Base-by-base conservation (phyloP, 2,888 invertebrate species). In the Aspidapion aeneum region DNA sequence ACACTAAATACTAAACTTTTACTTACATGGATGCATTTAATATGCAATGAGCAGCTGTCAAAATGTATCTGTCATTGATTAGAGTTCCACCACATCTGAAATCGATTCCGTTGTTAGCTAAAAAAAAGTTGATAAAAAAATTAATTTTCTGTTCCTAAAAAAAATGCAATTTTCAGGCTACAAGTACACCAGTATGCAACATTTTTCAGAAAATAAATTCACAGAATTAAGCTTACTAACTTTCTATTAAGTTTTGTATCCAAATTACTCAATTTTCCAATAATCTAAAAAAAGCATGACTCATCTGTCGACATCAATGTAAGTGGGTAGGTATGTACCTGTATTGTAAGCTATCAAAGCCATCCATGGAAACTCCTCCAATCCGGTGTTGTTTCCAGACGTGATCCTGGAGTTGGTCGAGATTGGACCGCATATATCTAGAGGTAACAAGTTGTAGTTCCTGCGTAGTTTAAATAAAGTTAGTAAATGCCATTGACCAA, bases 301-400 rank as follows among this genome's bases (percentile, higher is more conserved):
- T n/a, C n/a, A n/a, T n/a, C n/a, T n/a, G n/a, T n/a, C n/a, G n/a
- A n/a, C n/a, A n/a, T n/a, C n/a, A n/a, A n/a, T n/a, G n/a, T n/a
- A n/a, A n/a, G n/a, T n/a, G n/a, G n/a, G n/a, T n/a, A n/a, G n/a
- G n/a, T n/a, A n/a, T n/a, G n/a, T 12, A 35, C 35, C 35, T 35
- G 74, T 75, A 18, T 74, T 68, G 66, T 90, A 91, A 1, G 85
- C 84, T 18, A 91, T 76, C 1, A 91, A 78, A 0, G 87, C 89
- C 89, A 91, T 88, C 91, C 91, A 92, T 0, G 91, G 91, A 79
- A 85, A 90, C 71, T 91, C 88, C 21, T 81, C 84, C 1, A 89
- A 74, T 0, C 75, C 77, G 0, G 90, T 86, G 63, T 81, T 79
- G 19, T 84, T 82, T 0, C 91, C 91, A 1, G 84, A 83, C 48